Percentiles rank a stretch among this genome's conserved stretches.
phyloP scores from a whole-genome alignment of 1,140 invertebrate genomes.

The Philaenus spumarius region DNA sequence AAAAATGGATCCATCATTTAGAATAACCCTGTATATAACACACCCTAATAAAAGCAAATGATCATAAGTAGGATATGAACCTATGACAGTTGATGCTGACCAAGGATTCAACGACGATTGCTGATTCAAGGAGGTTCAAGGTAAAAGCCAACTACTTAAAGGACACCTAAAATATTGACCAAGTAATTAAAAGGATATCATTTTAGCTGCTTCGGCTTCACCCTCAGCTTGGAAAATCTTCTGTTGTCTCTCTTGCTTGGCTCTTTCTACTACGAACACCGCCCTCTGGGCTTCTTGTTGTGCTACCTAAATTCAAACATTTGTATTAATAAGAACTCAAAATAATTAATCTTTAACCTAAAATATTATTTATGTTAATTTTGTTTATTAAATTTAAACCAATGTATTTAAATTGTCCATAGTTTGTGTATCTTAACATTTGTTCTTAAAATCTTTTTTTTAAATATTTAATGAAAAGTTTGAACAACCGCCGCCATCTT shows the following conservation, averaged over 20 bases:
- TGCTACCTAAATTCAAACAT: conserved; percentile 55
- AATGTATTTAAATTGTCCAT: no score
- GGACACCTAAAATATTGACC: not conserved
- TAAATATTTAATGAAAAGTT: no score
- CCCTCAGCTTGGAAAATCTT: conserved; percentile 99
- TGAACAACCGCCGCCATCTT: no score
- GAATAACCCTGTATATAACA: not conserved
- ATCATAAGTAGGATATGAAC: not conserved
- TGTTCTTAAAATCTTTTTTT: no score
- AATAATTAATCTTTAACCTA: not conserved
- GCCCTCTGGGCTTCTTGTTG: conserved; percentile 99
- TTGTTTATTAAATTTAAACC: not conserved
- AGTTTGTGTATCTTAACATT: no score
- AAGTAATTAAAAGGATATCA: conserved; percentile 91
- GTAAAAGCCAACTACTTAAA: conserved; percentile 7
- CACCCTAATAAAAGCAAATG: not conserved
- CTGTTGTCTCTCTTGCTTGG: conserved; percentile 96
- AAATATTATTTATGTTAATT: not conserved
- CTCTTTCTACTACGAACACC: conserved; percentile 95
- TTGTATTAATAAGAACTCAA: not conserved
- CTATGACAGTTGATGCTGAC: no score
- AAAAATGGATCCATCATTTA: no score
- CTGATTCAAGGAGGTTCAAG: no score
- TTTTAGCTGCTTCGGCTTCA: conserved; percentile 97
- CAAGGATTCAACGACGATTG: no score